Evolutionary conservation across 1,140 invertebrate genomes (phyloP).

Genomic region (Calephelis nemesis): DNA sequence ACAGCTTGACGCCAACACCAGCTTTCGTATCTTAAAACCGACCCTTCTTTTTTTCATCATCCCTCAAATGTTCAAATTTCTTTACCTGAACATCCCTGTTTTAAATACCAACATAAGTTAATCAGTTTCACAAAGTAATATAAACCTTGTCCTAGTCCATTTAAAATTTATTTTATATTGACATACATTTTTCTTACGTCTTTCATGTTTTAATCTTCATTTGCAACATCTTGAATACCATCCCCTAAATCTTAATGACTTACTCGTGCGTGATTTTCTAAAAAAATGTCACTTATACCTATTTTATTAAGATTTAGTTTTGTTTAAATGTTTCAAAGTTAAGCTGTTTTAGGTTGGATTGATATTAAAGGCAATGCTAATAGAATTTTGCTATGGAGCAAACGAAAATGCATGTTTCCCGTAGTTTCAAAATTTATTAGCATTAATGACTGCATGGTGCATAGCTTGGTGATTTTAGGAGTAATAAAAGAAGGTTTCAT

Average conservation of each 20-base stretch:
- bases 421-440: constrained; percentile 70
- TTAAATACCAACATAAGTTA: constrained; percentile 25
- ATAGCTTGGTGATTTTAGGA: constrained; percentile 58
- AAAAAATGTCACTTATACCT: constrained; percentile 32
- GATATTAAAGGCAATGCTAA: constrained; percentile 33
- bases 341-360: constrained; percentile 33
- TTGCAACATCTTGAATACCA: constrained; percentile 72
- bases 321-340: constrained; percentile 29
- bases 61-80: constrained; percentile 76
- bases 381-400: constrained; percentile 63
- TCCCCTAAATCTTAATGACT: constrained; percentile 67
- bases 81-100: constrained; percentile 64
- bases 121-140: constrained; percentile 22
- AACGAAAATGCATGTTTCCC: constrained; percentile 66
- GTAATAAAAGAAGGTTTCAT: constrained; percentile 41
- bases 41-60: constrained; percentile 75
- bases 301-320: constrained; percentile 26
- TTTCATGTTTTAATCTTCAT: constrained; percentile 31
- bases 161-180: constrained; percentile 33
- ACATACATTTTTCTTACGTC: constrained; percentile 31
- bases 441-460: constrained; percentile 49
- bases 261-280: constrained; percentile 47
- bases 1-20: constrained; percentile 70
- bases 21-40: constrained; percentile 69
- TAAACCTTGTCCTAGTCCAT: constrained; percentile 26